Evolutionary conservation across 2,888 invertebrate species (phyloP).

Genomic region (Pterobdella sp.): DNA sequence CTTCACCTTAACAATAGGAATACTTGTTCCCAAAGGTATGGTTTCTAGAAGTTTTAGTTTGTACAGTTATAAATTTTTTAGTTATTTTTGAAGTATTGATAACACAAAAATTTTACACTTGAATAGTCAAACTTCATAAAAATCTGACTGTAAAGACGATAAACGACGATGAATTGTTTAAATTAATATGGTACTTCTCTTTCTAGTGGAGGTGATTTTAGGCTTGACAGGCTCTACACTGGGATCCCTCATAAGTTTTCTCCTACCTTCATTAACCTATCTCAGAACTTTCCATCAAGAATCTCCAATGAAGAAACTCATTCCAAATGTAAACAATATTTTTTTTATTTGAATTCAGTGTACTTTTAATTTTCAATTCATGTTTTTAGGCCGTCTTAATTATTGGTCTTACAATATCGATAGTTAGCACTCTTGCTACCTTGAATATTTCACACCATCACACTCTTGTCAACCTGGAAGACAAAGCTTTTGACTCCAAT

Average conservation of each 20-base stretch:
- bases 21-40: conserved; percentile 75
- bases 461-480: conserved; percentile 15
- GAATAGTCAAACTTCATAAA: neutral
- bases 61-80: neutral
- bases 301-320: conserved; percentile 70
- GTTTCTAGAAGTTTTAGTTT: conserved; percentile 4
- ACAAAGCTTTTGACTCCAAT: neutral
- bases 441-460: conserved; percentile 49
- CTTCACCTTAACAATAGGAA: conserved; percentile 68
- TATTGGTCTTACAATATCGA: conserved; percentile 75
- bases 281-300: conserved; percentile 64
- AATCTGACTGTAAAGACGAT: neutral
- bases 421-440: conserved; percentile 82
- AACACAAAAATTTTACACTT: neutral
- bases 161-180: neutral
- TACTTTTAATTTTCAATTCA: neutral
- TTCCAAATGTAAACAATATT: conserved; percentile 65
- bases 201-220: conserved; percentile 68
- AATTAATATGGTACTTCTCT: neutral
- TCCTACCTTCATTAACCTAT: conserved; percentile 85
- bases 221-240: conserved; percentile 90
- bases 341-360: neutral
- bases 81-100: neutral
- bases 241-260: conserved; percentile 81
- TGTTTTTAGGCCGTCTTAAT: conserved; percentile 62